These are phyloP conservation scores for Brachyptera putata DNA, from an alignment of 2,888 invertebrate genomes.

Conservation along the genomic window DNA sequence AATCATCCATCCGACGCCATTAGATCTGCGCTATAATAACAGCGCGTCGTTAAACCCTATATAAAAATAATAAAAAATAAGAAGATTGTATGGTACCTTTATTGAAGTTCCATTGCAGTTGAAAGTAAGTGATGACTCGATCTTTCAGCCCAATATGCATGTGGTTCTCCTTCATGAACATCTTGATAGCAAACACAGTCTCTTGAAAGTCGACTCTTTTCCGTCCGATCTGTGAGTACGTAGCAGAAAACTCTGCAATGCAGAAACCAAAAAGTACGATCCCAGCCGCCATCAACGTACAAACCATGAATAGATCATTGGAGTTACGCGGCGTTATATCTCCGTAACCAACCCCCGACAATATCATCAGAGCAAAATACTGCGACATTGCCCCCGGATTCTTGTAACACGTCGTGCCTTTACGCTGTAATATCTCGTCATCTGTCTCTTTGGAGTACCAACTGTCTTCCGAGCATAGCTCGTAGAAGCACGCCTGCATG, in stretches of 20 bases:
- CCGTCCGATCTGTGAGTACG: conserved; percentile 49
- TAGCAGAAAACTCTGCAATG: no score
- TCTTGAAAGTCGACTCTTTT: background rate
- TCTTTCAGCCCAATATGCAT: conserved; percentile 40
- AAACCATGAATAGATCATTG: conserved; percentile 48
- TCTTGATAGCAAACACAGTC: background rate
- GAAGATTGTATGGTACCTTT: background rate
- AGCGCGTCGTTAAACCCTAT: no score
- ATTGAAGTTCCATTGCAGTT: conserved; percentile 24
- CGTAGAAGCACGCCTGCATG: conserved; percentile 52
- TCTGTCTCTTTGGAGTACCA: conserved; percentile 30
- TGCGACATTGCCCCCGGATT: conserved; percentile 46
- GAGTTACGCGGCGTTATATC: conserved; percentile 49
- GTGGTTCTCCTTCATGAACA: conserved; percentile 50
- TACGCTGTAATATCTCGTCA: conserved; percentile 28
- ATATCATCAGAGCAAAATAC: conserved; percentile 48
- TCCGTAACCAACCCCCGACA: conserved; percentile 50
- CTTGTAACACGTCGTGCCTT: conserved; percentile 27
- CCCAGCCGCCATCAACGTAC: no score
- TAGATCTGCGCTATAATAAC: no score
- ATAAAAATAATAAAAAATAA: no score
- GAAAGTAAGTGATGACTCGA: conserved; percentile 16
- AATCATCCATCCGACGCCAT: no score
- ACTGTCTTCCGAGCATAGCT: no score
- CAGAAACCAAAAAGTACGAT: no score